Percentiles rank a stretch among this genome's conserved stretches.
These are phyloP conservation scores for Dryobotodes eremita DNA, from an alignment of 2,888 invertebrate species.

Conservation along the genomic window DNA sequence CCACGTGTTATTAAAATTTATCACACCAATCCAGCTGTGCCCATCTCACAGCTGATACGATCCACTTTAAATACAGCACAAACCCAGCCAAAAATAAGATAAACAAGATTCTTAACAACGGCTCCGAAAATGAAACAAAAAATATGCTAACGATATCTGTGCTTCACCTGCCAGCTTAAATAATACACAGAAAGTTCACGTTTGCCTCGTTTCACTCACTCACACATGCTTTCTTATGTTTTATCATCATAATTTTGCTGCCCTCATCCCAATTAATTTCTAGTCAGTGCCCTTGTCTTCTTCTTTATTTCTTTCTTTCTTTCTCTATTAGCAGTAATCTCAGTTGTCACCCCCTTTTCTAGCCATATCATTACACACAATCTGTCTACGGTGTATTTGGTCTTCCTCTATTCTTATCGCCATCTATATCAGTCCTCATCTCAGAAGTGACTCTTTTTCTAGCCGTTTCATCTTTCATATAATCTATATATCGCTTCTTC, in stretches of 20 bases:
- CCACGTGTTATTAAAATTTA: constrained; percentile 32
- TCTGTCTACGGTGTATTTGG: background rate
- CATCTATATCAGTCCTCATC: background rate
- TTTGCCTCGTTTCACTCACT: background rate
- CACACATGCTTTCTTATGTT: background rate
- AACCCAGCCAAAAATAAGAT: constrained; percentile 46
- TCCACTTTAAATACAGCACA: constrained; percentile 31
- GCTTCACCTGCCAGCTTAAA: constrained; percentile 41
- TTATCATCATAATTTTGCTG: background rate
- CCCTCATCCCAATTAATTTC: background rate
- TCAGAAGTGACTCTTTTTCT: too few species aligned
- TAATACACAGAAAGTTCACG: background rate
- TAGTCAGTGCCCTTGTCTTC: background rate
- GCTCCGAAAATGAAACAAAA: constrained; percentile 46
- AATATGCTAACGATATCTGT: constrained; percentile 50
- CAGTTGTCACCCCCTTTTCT: background rate
- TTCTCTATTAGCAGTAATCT: background rate
- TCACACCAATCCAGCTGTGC: background rate
- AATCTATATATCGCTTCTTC: background rate
- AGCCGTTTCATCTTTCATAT: background rate
- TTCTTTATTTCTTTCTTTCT: too few species aligned
- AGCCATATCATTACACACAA: background rate
- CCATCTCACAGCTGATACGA: constrained; percentile 38
- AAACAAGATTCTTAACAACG: constrained; percentile 33
- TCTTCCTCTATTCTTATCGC: background rate